phyloP scores from a whole-genome alignment of 2,797 vertebrate genomes.

The Bufotes viridis region DNA sequence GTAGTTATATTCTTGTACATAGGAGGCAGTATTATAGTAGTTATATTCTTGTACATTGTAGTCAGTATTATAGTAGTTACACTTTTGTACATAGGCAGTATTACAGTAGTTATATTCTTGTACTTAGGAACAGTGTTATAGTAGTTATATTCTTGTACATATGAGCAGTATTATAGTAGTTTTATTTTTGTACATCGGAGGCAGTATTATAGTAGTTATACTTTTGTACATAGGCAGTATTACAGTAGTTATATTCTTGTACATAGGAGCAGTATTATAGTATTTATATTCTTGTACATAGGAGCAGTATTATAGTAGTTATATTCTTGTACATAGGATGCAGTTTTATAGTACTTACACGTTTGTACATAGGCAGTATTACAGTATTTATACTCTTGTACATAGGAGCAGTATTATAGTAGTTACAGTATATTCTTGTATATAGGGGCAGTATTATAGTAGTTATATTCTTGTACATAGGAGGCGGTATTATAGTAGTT shows the following conservation, averaged over 20 bases:
- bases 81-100: no score
- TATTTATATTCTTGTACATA: neutral
- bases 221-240: neutral
- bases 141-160: neutral
- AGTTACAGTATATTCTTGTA: no score
- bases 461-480: no score
- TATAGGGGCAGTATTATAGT: no score
- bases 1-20: neutral
- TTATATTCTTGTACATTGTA: no score
- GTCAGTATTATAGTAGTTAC: no score
- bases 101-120: no score
- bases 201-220: slow-evolving; percentile 1
- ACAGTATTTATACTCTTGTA: neutral
- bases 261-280: neutral
- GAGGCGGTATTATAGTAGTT: neutral
- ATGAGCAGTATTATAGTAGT: neutral
- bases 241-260: neutral
- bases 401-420: no score
- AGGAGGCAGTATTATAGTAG: neutral
- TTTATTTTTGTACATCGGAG: neutral
- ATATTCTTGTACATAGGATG: neutral
- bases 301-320: slow-evolving; percentile 7
- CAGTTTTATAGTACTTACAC: neutral
- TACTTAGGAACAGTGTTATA: neutral
- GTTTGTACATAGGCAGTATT: neutral